phyloP scores from a whole-genome alignment of 2,113 vertebrate genomes.

The Phasianus colchicus region DNA sequence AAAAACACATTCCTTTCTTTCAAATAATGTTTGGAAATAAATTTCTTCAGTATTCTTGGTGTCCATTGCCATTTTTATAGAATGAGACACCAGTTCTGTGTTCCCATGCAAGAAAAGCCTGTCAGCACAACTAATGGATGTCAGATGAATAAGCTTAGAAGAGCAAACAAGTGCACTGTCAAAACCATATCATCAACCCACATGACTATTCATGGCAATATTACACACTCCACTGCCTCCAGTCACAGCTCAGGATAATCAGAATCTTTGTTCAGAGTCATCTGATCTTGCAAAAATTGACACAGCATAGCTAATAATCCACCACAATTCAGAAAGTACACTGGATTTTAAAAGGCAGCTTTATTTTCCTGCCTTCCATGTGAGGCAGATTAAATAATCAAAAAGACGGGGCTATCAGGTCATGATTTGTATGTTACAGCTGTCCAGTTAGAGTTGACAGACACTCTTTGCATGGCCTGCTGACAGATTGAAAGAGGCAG shows the following conservation, averaged over 20 bases:
- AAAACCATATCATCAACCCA: constrained; percentile 71
- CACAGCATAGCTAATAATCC: constrained; percentile 71
- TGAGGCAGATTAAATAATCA: constrained; percentile 84
- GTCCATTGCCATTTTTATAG: neutral
- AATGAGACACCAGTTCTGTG: constrained; percentile 42
- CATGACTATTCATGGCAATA: constrained; percentile 55
- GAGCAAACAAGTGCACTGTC: constrained; percentile 74
- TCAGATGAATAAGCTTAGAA: constrained; percentile 62
- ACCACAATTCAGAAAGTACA: constrained; percentile 68
- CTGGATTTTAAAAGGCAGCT: constrained; percentile 73
- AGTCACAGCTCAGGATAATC: constrained; percentile 61
- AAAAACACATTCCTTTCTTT: neutral
- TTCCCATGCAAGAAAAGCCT: constrained; percentile 64
- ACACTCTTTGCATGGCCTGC: constrained; percentile 64
- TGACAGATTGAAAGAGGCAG: constrained; percentile 70
- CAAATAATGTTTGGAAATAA: neutral
- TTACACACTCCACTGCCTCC: constrained; percentile 71
- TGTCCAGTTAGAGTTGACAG: constrained; percentile 84
- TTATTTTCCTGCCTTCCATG: constrained; percentile 81
- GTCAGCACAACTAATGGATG: constrained; percentile 74
- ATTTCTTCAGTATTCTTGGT: constrained; percentile 23
- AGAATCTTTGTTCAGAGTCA: constrained; percentile 65
- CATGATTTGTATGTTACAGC: constrained; percentile 86
- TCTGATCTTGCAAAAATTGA: constrained; percentile 62
- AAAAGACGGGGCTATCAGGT: constrained; percentile 75